Percentiles rank a stretch among this genome's conserved stretches.
phyloP scores from a whole-genome alignment of 2,888 invertebrate species.

The Lepidochrysops patricia region DNA sequence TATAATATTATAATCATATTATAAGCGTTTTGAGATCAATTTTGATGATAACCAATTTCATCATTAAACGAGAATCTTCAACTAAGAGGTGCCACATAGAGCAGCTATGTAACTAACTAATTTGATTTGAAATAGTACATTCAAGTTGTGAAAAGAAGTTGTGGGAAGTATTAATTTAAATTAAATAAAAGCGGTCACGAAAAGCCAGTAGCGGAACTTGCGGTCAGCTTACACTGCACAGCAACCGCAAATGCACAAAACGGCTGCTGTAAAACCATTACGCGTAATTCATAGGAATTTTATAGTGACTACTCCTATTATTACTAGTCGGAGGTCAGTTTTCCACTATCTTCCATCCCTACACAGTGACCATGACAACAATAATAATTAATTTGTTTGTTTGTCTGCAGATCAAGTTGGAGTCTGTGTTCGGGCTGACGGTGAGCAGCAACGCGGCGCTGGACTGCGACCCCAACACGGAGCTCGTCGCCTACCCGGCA shows the following conservation, averaged over 20 bases:
- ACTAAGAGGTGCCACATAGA: too few species aligned
- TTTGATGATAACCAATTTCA: too few species aligned
- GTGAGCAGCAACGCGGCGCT: conserved; percentile 93
- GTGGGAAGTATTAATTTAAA: background rate
- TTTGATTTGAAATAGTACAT: background rate
- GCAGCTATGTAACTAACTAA: too few species aligned
- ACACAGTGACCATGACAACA: too few species aligned
- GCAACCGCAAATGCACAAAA: background rate
- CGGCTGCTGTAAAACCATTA: background rate
- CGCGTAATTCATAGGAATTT: background rate
- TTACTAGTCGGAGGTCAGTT: too few species aligned
- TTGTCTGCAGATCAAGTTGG: conserved; percentile 89
- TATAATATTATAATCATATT: too few species aligned
- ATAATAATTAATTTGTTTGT: background rate
- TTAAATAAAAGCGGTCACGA: background rate
- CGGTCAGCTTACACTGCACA: background rate
- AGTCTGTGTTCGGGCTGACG: conserved; percentile 95
- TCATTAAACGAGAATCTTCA: too few species aligned
- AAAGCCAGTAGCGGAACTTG: background rate
- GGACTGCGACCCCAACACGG: conserved; percentile 89
- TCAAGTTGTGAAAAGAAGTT: background rate
- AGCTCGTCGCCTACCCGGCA: conserved; percentile 95
- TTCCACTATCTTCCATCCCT: too few species aligned
- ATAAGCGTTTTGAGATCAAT: too few species aligned
- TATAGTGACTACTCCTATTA: too few species aligned